Conservation (phyloP, 2,797 vertebrate genomes). For the Phataginus tetradactyla region DNA sequence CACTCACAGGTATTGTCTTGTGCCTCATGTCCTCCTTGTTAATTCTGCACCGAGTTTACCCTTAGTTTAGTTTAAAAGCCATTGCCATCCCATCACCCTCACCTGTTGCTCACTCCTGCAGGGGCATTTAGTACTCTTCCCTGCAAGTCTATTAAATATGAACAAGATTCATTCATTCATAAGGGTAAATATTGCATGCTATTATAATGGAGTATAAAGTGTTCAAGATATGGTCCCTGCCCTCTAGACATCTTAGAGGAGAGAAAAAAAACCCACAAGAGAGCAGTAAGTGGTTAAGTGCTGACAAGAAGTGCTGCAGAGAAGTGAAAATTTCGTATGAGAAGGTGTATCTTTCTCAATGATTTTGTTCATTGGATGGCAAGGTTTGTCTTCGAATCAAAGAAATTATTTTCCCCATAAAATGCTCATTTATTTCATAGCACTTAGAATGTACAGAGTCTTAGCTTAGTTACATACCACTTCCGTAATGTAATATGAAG, state of each 20-base stretch:
- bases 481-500: conserved; percentile 27
- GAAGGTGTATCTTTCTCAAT: background rate
- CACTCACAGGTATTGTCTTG: background rate
- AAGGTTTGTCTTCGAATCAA: conserved; percentile 25
- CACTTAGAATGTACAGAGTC: background rate
- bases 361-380: background rate
- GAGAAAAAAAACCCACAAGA: background rate
- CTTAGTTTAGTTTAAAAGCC: background rate
- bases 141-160: background rate
- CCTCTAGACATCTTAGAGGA: background rate
- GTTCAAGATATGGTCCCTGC: background rate
- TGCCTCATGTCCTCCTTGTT: background rate
- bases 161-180: background rate
- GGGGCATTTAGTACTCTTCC: background rate
- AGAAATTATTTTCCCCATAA: conserved; percentile 21
- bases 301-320: background rate
- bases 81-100: background rate
- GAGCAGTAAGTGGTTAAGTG: background rate
- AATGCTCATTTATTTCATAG: conserved; percentile 11
- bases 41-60: background rate
- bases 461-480: background rate
- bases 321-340: conserved; percentile 3
- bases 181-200: background rate
- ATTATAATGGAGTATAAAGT: background rate
- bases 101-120: background rate